Conservation (phyloP, 2,797 vertebrate species). For the Myiotriccus ornatus region DNA sequence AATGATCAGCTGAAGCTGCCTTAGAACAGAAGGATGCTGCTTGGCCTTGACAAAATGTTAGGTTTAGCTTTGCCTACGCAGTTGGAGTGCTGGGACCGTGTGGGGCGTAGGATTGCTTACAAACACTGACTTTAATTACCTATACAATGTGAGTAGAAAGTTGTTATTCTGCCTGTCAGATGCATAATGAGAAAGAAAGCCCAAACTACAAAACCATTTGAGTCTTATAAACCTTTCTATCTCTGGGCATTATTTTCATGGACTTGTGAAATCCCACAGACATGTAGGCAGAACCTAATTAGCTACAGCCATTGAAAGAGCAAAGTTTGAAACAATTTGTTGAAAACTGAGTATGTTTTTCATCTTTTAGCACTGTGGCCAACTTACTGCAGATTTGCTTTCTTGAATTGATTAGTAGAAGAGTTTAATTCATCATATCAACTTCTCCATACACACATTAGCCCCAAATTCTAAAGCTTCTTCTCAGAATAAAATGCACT, state of each 20-base stretch:
- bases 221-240: not conserved
- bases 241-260: not conserved
- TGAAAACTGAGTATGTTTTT: not conserved
- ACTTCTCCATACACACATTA: not conserved
- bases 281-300: not conserved
- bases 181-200: not conserved
- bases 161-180: not conserved
- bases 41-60: not conserved
- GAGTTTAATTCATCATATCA: not conserved
- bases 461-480: not conserved
- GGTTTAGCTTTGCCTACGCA: not conserved
- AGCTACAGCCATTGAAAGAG: not conserved
- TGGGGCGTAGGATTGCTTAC: not conserved
- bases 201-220: not conserved
- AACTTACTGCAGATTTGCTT: not conserved
- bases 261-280: not conserved
- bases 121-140: not conserved
- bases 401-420: not conserved
- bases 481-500: not conserved
- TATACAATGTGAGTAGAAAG: not conserved
- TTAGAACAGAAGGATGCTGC: not conserved
- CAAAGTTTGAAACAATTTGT: not conserved
- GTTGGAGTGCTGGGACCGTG: accelerated
- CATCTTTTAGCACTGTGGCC: not conserved
- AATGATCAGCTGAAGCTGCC: not conserved